These are phyloP conservation scores for Ptilorrhoa leucosticta DNA, from an alignment of 2,113 vertebrate genomes.

Conservation along the genomic window DNA sequence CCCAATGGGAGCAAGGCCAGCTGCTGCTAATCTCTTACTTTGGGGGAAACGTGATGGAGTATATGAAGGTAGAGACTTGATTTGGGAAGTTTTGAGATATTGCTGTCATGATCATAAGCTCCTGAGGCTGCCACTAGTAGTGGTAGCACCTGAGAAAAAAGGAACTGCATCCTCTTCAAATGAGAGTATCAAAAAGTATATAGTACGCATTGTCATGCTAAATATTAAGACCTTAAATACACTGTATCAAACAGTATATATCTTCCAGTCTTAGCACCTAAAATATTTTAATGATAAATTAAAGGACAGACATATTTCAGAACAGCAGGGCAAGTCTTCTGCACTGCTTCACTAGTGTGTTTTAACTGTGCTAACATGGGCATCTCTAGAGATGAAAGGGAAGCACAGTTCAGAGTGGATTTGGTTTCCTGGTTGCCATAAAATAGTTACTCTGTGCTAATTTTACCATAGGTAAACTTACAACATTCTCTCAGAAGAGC, in stretches of 20 bases:
- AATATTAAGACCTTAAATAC: background rate
- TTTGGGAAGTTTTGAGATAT: background rate
- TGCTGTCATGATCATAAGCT: background rate
- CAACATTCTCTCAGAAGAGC: background rate
- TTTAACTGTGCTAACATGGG: background rate
- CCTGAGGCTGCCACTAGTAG: background rate
- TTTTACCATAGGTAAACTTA: background rate
- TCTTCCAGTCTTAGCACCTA: background rate
- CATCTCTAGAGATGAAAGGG: background rate
- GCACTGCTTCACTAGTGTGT: background rate
- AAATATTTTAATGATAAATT: background rate
- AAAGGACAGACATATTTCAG: background rate
- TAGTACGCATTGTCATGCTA: background rate
- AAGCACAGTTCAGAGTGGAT: background rate
- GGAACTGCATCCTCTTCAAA: background rate
- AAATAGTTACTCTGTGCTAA: background rate
- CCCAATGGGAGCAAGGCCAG: background rate
- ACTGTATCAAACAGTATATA: background rate
- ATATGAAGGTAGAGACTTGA: background rate
- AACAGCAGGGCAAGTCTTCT: background rate
- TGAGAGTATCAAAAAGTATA: background rate
- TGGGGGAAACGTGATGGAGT: rapidly evolving
- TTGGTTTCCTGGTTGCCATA: background rate
- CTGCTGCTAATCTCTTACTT: background rate
- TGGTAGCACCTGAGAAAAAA: background rate